Conservation (phyloP, 2,797 vertebrate genomes). For the Gambusia yucatana region DNA sequence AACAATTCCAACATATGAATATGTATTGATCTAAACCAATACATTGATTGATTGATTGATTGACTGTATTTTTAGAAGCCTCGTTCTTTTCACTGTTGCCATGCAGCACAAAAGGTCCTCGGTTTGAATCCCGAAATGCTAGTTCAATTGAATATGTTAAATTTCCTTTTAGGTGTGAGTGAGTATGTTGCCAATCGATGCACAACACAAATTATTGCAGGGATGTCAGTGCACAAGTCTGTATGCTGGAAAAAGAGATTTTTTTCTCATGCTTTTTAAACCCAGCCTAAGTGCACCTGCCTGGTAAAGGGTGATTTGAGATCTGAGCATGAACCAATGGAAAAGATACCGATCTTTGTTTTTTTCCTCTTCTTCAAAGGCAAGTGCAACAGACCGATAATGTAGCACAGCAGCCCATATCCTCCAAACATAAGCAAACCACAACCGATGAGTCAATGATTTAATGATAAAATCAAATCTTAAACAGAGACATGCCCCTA, state of each 20-base stretch:
- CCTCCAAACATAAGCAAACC: slow-evolving; percentile 3
- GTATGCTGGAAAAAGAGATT: background rate
- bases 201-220: background rate
- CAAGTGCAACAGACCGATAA: slow-evolving; percentile 15
- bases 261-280: background rate
- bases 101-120: background rate
- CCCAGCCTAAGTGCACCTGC: slow-evolving; percentile 13
- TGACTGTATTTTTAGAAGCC: background rate
- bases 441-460: slow-evolving; percentile 1
- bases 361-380: slow-evolving; percentile 21
- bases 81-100: background rate
- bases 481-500: background rate
- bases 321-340: slow-evolving; percentile 13
- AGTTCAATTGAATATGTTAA: background rate
- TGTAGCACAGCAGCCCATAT: slow-evolving; percentile 11
- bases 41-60: background rate
- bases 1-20: background rate
- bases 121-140: background rate
- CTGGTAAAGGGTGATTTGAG: slow-evolving; percentile 17
- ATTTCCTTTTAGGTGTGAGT: background rate
- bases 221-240: background rate
- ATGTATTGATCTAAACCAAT: background rate
- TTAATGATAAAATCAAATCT: slow-evolving; percentile 5
- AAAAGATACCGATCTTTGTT: slow-evolving; percentile 26
- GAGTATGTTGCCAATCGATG: background rate